Conservation (phyloP, 2,888 invertebrate species). For the Synanthedon formicaeformis region DNA sequence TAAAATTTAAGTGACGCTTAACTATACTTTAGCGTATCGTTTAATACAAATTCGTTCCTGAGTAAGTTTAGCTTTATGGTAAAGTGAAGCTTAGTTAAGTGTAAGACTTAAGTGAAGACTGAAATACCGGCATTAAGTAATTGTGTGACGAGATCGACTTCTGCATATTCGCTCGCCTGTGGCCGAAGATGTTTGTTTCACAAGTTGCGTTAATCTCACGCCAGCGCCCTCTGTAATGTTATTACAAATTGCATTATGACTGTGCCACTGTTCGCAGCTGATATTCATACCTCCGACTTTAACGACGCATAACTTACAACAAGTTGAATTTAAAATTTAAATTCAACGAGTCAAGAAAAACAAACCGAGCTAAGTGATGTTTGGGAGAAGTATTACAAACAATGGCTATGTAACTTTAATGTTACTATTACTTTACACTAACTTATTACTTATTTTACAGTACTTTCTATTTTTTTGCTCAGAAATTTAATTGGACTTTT, state of each 20-base stretch:
- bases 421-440: not conserved
- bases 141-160: too few species aligned
- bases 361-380: not conserved
- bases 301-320: slow-evolving; percentile 14
- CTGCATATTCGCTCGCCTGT: too few species aligned
- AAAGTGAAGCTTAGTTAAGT: too few species aligned
- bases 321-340: not conserved
- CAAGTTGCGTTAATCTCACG: slow-evolving; percentile 37
- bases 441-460: not conserved
- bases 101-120: too few species aligned
- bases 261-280: slow-evolving; percentile 19
- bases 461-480: not conserved
- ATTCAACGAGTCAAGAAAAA: not conserved
- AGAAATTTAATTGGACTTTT: too few species aligned
- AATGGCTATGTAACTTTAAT: not conserved
- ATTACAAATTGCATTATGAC: slow-evolving; percentile 48
- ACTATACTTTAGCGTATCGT: too few species aligned
- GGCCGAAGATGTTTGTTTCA: slow-evolving; percentile 19
- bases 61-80: too few species aligned
- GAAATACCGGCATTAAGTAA: too few species aligned
- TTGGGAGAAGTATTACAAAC: not conserved
- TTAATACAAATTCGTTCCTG: too few species aligned
- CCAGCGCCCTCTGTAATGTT: slow-evolving; percentile 33
- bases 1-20: too few species aligned
- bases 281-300: slow-evolving; percentile 30